Evolutionary conservation across 2,113 vertebrate species (phyloP).

Genomic region (Coptodon rendalli): DNA sequence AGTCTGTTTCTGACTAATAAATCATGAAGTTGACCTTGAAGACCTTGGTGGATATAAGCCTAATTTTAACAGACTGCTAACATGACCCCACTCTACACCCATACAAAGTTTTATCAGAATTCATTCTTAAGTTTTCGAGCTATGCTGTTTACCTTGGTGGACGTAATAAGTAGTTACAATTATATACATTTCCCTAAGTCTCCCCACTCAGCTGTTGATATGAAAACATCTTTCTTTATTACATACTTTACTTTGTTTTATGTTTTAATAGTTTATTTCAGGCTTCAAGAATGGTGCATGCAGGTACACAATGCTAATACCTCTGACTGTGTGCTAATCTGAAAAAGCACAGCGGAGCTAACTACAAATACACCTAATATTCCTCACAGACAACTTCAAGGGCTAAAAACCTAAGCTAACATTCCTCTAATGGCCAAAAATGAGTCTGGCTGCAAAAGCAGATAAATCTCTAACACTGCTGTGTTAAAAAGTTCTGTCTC

Average conservation of each 20-base stretch:
- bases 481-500: not conserved
- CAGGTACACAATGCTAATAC: not conserved
- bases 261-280: not conserved
- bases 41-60: not conserved
- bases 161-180: not conserved
- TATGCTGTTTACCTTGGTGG: not conserved
- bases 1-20: not conserved
- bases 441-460: not conserved
- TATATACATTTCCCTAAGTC: not conserved
- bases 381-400: not conserved
- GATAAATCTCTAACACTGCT: not conserved
- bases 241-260: not conserved
- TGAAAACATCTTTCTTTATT: not conserved
- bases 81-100: not conserved
- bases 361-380: not conserved
- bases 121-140: accelerated
- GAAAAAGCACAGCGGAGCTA: not conserved
- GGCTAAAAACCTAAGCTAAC: not conserved
- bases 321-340: not conserved
- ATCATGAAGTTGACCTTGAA: not conserved
- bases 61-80: not conserved
- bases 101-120: not conserved
- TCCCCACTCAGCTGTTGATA: not conserved
- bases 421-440: not conserved
- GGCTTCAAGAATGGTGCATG: not conserved